A percentile compares a stretch with the other conserved stretches of the same genome.
Evolutionary conservation across 2,888 invertebrate genomes (phyloP).

Genomic region (Meta bourneti): DNA sequence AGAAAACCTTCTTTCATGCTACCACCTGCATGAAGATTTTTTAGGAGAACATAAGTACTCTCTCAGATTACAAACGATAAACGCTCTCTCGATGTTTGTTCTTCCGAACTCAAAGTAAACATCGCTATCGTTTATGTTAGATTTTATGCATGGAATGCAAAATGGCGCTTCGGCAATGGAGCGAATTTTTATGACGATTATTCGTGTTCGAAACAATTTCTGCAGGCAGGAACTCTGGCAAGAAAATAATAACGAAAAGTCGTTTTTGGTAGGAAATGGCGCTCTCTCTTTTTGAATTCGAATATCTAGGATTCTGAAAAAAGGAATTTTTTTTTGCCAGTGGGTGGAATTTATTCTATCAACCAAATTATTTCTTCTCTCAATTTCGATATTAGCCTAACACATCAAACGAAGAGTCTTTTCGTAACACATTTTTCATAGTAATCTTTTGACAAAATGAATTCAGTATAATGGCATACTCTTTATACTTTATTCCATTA

Average conservation of each 20-base stretch:
- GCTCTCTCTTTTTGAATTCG: background rate
- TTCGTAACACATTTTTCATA: no score
- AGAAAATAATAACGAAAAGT: background rate
- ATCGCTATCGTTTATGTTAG: background rate
- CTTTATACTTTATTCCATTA: no score
- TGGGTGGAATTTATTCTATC: no score
- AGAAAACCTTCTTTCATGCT: background rate
- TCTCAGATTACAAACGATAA: background rate
- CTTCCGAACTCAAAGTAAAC: background rate
- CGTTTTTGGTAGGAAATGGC: background rate
- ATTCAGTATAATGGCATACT: no score
- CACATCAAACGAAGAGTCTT: no score
- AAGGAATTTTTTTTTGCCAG: background rate
- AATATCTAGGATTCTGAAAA: background rate
- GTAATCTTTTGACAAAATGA: no score
- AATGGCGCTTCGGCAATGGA: background rate
- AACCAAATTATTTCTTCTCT: no score
- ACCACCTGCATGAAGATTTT: background rate
- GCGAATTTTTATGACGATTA: background rate
- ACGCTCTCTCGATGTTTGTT: background rate
- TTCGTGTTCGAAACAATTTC: background rate
- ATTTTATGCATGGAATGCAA: background rate
- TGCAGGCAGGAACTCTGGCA: background rate
- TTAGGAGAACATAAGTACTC: no score
- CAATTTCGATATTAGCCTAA: no score